Evolutionary conservation across 2,797 vertebrate species (phyloP).

Genomic region (Ctenosaura bakeri): DNA sequence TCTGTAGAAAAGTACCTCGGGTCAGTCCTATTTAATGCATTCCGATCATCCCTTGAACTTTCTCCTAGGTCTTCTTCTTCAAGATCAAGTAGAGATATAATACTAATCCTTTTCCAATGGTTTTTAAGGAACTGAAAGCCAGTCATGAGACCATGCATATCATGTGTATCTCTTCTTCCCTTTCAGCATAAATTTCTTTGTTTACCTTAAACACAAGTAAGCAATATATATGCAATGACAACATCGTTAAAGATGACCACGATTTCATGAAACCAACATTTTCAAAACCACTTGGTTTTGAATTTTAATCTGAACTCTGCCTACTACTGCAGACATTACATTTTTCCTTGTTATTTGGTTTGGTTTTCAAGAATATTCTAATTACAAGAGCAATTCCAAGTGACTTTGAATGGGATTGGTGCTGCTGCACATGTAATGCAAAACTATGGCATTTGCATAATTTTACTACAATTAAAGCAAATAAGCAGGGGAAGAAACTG

Average conservation of each 20-base stretch:
- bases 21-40: background rate
- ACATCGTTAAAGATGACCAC: background rate
- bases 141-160: background rate
- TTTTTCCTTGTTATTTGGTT: too few relatives aligned
- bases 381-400: background rate
- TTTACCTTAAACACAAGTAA: background rate
- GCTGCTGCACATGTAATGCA: background rate
- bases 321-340: too few relatives aligned
- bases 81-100: background rate
- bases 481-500: background rate
- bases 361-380: background rate
- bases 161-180: background rate
- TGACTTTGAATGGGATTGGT: background rate
- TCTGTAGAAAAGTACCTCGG: background rate
- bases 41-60: background rate
- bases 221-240: background rate
- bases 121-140: background rate
- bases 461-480: background rate
- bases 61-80: background rate
- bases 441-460: background rate
- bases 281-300: background rate
- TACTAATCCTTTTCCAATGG: background rate
- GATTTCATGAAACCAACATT: background rate
- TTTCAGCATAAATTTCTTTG: too few relatives aligned
- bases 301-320: background rate